A percentile compares a stretch with the other conserved stretches of the same genome.
These are phyloP conservation scores for Bimastos eiseni DNA, from an alignment of 2,888 invertebrate species.

Conservation along the genomic window DNA sequence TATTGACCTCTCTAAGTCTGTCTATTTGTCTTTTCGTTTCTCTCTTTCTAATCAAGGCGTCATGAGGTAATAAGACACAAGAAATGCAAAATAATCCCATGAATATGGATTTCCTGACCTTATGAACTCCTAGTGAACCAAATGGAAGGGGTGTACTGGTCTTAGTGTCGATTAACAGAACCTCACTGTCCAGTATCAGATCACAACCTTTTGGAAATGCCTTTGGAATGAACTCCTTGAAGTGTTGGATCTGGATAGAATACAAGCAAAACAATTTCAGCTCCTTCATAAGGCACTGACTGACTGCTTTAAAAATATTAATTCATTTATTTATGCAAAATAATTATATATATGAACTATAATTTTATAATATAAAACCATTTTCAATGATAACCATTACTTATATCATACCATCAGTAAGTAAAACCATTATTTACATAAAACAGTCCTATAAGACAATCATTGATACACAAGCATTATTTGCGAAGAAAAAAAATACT, in stretches of 20 bases:
- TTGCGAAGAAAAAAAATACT: no score
- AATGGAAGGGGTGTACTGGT: conserved; percentile 87
- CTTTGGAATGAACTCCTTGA: conserved; percentile 81
- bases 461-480: no score
- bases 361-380: no score
- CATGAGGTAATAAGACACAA: background rate
- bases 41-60: background rate
- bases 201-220: conserved; percentile 87
- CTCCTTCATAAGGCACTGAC: background rate
- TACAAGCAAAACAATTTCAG: background rate
- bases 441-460: no score
- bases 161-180: conserved; percentile 81
- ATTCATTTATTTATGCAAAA: background rate
- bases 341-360: no score
- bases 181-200: conserved; percentile 87
- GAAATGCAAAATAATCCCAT: background rate
- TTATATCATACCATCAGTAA: no score
- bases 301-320: no score
- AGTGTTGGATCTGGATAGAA: conserved; percentile 72
- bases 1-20: no score
- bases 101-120: conserved; percentile 63
- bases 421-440: no score
- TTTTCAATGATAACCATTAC: no score
- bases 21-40: no score
- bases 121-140: conserved; percentile 86